These are phyloP conservation scores for Galleria mellonella DNA, from an alignment of 1,140 invertebrate species.

Conservation along the genomic window DNA sequence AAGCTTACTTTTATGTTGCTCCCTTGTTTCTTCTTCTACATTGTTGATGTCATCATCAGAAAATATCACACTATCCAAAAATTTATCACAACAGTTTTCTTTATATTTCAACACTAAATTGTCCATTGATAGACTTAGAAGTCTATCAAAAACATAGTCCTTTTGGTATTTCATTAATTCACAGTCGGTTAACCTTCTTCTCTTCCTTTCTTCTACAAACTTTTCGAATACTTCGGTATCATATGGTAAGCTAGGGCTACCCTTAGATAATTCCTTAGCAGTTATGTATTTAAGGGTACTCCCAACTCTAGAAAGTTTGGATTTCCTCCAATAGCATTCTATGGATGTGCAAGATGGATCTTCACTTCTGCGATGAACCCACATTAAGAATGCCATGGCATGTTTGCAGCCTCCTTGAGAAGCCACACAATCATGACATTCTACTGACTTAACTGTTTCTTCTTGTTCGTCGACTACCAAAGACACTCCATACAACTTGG, in stretches of 20 bases:
- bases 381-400: constrained; percentile 46
- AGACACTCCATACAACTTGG: constrained; percentile 10
- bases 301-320: constrained; percentile 20
- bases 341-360: constrained; percentile 43
- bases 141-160: constrained; percentile 3
- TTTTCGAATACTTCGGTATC: constrained; percentile 4
- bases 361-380: constrained; percentile 52
- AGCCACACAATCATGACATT: constrained; percentile 14
- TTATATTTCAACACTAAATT: constrained; percentile 11
- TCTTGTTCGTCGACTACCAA: constrained; percentile 12
- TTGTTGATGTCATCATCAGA: constrained; percentile 4
- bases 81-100: constrained; percentile 9
- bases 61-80: constrained; percentile 13
- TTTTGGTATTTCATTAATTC: constrained; percentile 14
- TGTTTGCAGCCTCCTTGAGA: constrained; percentile 27
- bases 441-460: constrained; percentile 6
- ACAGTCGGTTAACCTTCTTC: constrained; percentile 19
- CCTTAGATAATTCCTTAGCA: constrained; percentile 10
- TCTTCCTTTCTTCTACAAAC: constrained; percentile 16
- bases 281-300: constrained; percentile 15
- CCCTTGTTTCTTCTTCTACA: constrained; percentile 19
- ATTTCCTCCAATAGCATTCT: constrained; percentile 45
- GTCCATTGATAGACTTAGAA: constrained; percentile 10
- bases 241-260: constrained; percentile 3
- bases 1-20: constrained; percentile 16